These are phyloP conservation scores for Drosophila gunungcola DNA, from an alignment of 1,140 invertebrate genomes.

Conservation along the genomic window DNA sequence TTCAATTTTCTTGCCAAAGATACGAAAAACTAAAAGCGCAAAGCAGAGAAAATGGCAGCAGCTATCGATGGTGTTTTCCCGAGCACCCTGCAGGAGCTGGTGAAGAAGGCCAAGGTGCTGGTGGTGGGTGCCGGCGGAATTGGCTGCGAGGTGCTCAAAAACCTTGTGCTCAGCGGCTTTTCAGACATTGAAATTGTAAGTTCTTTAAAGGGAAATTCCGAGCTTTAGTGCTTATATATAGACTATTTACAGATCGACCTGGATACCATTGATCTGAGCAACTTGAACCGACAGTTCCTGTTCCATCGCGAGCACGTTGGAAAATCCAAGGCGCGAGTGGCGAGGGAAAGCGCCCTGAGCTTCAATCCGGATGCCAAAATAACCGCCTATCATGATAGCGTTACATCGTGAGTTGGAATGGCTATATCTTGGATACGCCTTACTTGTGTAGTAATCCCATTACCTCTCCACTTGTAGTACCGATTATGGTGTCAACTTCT, in stretches of 20 bases:
- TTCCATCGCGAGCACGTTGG: conserved; percentile 99
- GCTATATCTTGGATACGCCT: no score
- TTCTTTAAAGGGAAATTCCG: conserved; percentile 21
- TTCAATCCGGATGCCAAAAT: conserved; percentile 96
- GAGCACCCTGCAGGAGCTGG: conserved; percentile 86
- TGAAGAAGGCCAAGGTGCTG: conserved; percentile 88
- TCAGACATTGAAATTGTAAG: conserved; percentile 97
- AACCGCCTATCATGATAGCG: conserved; percentile 95
- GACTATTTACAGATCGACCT: conserved; percentile 95
- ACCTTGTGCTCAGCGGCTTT: conserved; percentile 98
- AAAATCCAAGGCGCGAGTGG: conserved; percentile 96
- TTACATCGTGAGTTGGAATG: conserved; percentile 90
- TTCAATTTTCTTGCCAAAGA: neutral
- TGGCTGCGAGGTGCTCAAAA: conserved; percentile 99
- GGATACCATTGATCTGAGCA: conserved; percentile 99
- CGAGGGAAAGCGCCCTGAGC: conserved; percentile 93
- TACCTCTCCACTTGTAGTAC: conserved; percentile 87
- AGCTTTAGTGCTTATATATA: conserved; percentile 17
- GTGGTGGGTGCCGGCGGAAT: conserved; percentile 99
- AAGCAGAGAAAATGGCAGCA: conserved; percentile 86
- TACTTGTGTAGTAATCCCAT: neutral
- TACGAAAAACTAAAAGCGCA: conserved; percentile 9
- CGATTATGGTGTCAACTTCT: conserved; percentile 96
- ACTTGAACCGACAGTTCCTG: conserved; percentile 98
- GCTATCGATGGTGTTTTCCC: conserved; percentile 88